Evolutionary conservation across 2,797 vertebrate genomes (phyloP), one percentile per base, ranked within the genome.

Genomic region (Hybognathus amarus): DNA sequence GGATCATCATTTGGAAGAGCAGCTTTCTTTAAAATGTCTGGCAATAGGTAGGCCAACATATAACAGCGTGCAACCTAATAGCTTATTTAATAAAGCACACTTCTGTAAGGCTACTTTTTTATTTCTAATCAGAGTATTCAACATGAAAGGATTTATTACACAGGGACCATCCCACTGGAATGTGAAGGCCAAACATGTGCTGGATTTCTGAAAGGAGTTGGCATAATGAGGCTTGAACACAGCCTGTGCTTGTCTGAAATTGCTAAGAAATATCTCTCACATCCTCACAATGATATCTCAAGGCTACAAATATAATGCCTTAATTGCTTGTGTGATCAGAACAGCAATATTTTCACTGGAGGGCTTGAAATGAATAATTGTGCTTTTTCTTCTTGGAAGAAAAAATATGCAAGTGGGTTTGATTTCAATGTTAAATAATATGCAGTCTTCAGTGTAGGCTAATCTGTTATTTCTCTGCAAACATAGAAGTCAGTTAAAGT

Each of bases 171-270:
- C 36, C 64, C 47, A 36, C 70, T 83, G 68, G 63, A 70, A 71
- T 79, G 79, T 76, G 79, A 87, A 87, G 84, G 84, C 79, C 75
- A 79, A 86, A 79, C 74, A 79, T 80, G 69, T 27, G 59, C 30
- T 54, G 56, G 42, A 64, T 70, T 33, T 68, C 77, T 80, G 52
- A 82, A 88, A 85, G 79, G 33, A 59, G 63, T 83, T 63, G 33
- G n/a, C 10, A 47, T 85, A 83, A 84, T 79, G 59, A 74, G 79
- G 74, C 80, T 63, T n/a, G 22, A 22, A 47, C 66, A 47, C 56
- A 18, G 79, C 38, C 36, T 45, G 42, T 68, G 77, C 69, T 45
- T 59, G 50, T 59, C 69, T 38, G 74, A 59, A 79, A 86, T 70
- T 85, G 75, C 54, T 38, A 56, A 84, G 42, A 85, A 85, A 83